Base-by-base conservation (phyloP, 2,113 vertebrate genomes). In the Colistium nudipinnis region DNA sequence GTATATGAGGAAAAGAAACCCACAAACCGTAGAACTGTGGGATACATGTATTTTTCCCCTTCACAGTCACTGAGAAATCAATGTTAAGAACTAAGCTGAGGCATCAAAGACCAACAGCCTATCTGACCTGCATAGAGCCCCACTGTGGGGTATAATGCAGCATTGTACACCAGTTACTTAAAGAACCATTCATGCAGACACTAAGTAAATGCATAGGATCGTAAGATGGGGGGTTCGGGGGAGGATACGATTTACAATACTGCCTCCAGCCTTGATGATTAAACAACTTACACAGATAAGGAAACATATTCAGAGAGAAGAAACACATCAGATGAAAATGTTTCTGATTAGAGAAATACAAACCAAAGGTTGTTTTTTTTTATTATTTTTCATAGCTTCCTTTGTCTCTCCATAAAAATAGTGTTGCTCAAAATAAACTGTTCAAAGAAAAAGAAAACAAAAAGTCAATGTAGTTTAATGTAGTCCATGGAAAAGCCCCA, bases 401-500 rank as follows among this genome's bases (percentile, higher is more conserved):
- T 87, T 88, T 88, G 86, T 89, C 90, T 89, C 85, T 92, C 91
- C 89, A 91, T 93, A 92, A 93, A 93, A 93, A 93, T 92, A 92
- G 85, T 89, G 87, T 90, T 88, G 89, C 90, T 92, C 74, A 88
- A 93, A 93, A 89, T 79, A 90, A 93, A 89, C 63, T 54, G 74
- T 81, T 64, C 60, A 86, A 85, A 76, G 44, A 74, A 70, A 78
- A 79, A 76, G 9, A 62, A 84, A 82, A 90, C 81, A 70, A 56
- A 88, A 85, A 76, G 76, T 80, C 77, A n/a, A 88, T 78, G 80
- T 90, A n/a, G n/a, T 88, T 86, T 81, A 90, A 56, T 90, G 74
- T 90, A 88, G 80, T 91, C 88, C 84, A 90, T 87, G 87, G 82
- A 89, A 92, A 91, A 92, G 83, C 86, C 89, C 80, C 87, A 65